A percentile compares a stretch with the other conserved stretches of the same genome.
These are phyloP conservation scores for Kryphioiulus occultus DNA, from an alignment of 2,888 invertebrate genomes.

Conservation along the genomic window DNA sequence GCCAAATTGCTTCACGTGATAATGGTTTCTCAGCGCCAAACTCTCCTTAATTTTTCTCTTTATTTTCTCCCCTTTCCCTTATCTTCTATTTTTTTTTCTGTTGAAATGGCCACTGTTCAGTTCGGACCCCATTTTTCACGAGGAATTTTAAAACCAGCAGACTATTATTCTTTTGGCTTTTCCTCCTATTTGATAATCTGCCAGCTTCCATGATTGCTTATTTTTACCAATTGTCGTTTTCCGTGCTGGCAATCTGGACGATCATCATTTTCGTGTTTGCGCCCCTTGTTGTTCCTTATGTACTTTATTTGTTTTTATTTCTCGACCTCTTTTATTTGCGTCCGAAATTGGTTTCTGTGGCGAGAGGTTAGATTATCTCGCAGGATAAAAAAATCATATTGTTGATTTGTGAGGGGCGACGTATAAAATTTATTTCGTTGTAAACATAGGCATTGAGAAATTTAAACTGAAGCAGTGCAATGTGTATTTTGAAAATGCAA, in stretches of 20 bases:
- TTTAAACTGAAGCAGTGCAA: too few species aligned
- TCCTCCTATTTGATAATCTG: slow-evolving; percentile 6
- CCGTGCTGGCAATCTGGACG: background rate
- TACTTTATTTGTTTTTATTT: slow-evolving; percentile 12
- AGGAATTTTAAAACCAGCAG: slow-evolving; percentile 18
- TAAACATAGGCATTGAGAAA: too few species aligned
- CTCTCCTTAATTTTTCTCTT: slow-evolving; percentile 37
- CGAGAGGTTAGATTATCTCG: background rate
- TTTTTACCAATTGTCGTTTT: slow-evolving; percentile 35
- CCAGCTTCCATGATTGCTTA: slow-evolving; percentile 26
- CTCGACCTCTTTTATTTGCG: background rate
- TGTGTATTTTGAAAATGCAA: too few species aligned
- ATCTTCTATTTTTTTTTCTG: slow-evolving; percentile 21
- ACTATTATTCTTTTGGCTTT: slow-evolving; percentile 12
- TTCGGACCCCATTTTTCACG: slow-evolving; percentile 31
- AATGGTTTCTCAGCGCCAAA: slow-evolving; percentile 32
- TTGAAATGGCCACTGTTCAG: slow-evolving; percentile 33
- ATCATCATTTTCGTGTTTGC: background rate
- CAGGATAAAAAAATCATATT: background rate
- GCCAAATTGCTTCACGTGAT: slow-evolving; percentile 47
- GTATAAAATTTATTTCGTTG: too few species aligned
- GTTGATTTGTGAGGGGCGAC: background rate
- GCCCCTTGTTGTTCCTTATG: background rate
- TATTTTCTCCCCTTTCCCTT: slow-evolving; percentile 42
- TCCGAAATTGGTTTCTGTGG: background rate